Percentiles rank a stretch among this genome's conserved stretches.
Conservation (phyloP, 2,888 invertebrate genomes). For the Encarsia formosa region DNA sequence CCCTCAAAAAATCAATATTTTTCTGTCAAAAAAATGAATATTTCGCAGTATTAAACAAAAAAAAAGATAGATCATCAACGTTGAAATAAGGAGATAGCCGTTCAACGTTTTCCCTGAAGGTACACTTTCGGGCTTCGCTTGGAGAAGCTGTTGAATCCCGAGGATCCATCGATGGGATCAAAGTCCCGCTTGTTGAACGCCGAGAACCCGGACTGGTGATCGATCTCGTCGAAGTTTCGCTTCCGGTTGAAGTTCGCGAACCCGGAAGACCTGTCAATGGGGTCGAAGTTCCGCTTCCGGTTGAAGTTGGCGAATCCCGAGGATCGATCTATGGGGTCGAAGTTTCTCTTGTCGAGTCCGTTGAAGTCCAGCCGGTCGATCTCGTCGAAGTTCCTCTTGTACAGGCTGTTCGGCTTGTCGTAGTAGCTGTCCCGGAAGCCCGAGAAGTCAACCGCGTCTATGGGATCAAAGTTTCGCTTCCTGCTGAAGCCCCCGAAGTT, state of each 20-base stretch:
- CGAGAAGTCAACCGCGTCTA: conserved; percentile 52
- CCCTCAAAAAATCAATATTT: too few species aligned
- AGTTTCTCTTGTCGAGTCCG: conserved; percentile 55
- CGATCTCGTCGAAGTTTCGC: conserved; percentile 65
- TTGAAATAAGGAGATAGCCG: too few species aligned
- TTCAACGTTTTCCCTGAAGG: too few species aligned
- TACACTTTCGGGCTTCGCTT: too few species aligned
- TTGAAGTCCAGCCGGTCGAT: conserved; percentile 52
- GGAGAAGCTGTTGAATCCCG: conserved; percentile 53
- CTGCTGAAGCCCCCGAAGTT: neutral
- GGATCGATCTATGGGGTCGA: conserved; percentile 61
- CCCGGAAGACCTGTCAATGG: conserved; percentile 58
- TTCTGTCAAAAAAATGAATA: too few species aligned
- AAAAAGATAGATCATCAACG: too few species aligned
- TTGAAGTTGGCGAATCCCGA: conserved; percentile 55
- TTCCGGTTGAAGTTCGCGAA: conserved; percentile 51
- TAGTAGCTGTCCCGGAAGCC: too few species aligned
- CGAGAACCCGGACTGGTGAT: conserved; percentile 60
- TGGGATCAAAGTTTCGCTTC: conserved; percentile 56
- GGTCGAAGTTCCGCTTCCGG: conserved; percentile 58
- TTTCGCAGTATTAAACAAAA: too few species aligned
- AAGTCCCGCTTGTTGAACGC: conserved; percentile 57
- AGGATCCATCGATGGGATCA: conserved; percentile 54
- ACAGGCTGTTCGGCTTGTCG: conserved; percentile 35
- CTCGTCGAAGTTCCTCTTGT: conserved; percentile 55